These are phyloP conservation scores for Rhingia rostrata DNA, from an alignment of 2,888 invertebrate species.

Conservation along the genomic window DNA sequence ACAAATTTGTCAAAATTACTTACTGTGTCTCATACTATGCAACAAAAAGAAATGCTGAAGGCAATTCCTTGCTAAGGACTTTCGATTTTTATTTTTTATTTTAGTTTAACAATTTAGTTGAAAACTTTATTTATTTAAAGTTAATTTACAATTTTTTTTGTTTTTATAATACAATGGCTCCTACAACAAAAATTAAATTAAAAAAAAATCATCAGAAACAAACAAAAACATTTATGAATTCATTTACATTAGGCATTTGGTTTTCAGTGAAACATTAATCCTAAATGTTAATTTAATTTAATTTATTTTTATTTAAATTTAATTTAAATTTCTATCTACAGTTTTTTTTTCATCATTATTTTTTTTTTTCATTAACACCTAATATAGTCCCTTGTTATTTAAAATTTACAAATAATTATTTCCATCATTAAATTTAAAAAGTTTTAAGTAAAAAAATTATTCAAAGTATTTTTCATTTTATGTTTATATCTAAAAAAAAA, in stretches of 20 bases:
- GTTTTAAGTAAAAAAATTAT: constrained; percentile 45
- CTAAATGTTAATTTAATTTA: background rate
- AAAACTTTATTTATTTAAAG: constrained; percentile 13
- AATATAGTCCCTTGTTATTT: constrained; percentile 51
- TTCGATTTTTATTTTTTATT: constrained; percentile 12
- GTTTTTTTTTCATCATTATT: constrained; percentile 2
- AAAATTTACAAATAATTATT: constrained; percentile 20
- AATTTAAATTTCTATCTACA: constrained; percentile 60
- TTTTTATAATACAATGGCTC: constrained; percentile 22
- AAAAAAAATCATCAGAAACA: constrained; percentile 3
- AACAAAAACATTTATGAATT: background rate
- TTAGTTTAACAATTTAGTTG: constrained; percentile 6
- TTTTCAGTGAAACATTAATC: constrained; percentile 29
- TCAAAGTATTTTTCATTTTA: constrained; percentile 19
- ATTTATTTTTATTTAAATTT: constrained; percentile 2
- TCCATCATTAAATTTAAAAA: constrained; percentile 15
- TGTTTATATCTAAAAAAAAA: constrained; percentile 21
- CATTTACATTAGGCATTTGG: constrained; percentile 41
- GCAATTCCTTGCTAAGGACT: background rate
- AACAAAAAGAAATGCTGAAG: background rate
- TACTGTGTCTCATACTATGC: background rate
- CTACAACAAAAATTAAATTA: constrained; percentile 1
- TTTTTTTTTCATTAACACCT: constrained; percentile 15
- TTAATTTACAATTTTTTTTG: constrained; percentile 1
- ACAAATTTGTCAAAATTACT: background rate